phyloP scores from a whole-genome alignment of 2,888 invertebrate species.

The Folsomia manolachei region DNA sequence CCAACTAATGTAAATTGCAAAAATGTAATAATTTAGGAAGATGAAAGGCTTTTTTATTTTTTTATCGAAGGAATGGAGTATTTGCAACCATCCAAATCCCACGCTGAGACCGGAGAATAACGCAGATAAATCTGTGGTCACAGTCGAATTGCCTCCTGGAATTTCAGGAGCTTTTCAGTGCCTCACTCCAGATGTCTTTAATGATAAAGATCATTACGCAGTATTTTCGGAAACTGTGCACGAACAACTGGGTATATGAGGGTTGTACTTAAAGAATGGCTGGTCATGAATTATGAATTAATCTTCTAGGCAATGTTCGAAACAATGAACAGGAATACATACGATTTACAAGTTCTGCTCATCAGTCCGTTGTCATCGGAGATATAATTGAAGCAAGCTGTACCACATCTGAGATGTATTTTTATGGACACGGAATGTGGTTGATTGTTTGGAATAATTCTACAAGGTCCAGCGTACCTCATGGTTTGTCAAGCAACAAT shows the following conservation, averaged over 20 bases:
- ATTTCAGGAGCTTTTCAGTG: constrained; percentile 15
- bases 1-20: background rate
- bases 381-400: background rate
- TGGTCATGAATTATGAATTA: no score
- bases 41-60: background rate
- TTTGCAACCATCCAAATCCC: background rate
- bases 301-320: background rate
- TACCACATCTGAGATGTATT: background rate
- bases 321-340: background rate
- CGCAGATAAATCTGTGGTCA: background rate
- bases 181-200: background rate
- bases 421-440: background rate
- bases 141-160: background rate
- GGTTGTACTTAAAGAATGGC: background rate
- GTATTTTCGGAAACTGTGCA: background rate
- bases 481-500: no score
- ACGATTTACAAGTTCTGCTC: background rate
- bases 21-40: background rate
- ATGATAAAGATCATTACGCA: background rate
- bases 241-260: background rate
- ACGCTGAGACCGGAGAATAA: background rate
- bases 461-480: background rate
- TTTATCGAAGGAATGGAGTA: constrained; percentile 9
- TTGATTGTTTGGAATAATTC: background rate
- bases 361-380: background rate